phyloP scores from a whole-genome alignment of 2,888 invertebrate species.

The Epistrophella euchroma region DNA sequence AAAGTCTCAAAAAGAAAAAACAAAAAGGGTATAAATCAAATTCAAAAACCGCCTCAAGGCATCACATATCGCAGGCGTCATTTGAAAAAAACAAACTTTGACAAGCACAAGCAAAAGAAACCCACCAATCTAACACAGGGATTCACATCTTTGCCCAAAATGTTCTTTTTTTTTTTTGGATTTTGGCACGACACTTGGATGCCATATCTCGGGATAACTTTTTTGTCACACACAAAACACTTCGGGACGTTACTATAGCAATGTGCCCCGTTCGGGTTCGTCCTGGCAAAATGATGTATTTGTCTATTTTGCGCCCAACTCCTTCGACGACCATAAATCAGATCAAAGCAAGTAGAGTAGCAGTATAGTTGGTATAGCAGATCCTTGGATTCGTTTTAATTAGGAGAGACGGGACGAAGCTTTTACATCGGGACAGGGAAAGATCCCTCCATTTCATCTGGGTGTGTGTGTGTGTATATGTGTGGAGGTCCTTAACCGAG shows the following conservation, averaged over 20 bases:
- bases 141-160: slow-evolving; percentile 56
- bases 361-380: slow-evolving; percentile 17
- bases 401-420: slow-evolving; percentile 70
- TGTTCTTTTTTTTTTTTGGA: slow-evolving; percentile 57
- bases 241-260: slow-evolving; percentile 34
- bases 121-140: slow-evolving; percentile 46
- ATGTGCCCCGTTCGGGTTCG: slow-evolving; percentile 19
- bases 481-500: slow-evolving; percentile 51
- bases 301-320: slow-evolving; percentile 74
- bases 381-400: slow-evolving; percentile 73
- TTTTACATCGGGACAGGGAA: slow-evolving; percentile 39
- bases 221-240: slow-evolving; percentile 67
- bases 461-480: not conserved
- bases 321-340: slow-evolving; percentile 75
- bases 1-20: slow-evolving; percentile 23
- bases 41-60: slow-evolving; percentile 67
- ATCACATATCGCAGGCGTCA: slow-evolving; percentile 75
- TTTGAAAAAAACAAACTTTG: slow-evolving; percentile 43
- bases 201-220: slow-evolving; percentile 75
- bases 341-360: slow-evolving; percentile 57
- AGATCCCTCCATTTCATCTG: slow-evolving; percentile 8
- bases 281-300: slow-evolving; percentile 69
- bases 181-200: slow-evolving; percentile 75
- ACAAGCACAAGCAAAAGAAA: slow-evolving; percentile 43
- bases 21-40: slow-evolving; percentile 26